Conservation (phyloP, 1,140 invertebrate genomes). For the Lepidurus packardi region DNA sequence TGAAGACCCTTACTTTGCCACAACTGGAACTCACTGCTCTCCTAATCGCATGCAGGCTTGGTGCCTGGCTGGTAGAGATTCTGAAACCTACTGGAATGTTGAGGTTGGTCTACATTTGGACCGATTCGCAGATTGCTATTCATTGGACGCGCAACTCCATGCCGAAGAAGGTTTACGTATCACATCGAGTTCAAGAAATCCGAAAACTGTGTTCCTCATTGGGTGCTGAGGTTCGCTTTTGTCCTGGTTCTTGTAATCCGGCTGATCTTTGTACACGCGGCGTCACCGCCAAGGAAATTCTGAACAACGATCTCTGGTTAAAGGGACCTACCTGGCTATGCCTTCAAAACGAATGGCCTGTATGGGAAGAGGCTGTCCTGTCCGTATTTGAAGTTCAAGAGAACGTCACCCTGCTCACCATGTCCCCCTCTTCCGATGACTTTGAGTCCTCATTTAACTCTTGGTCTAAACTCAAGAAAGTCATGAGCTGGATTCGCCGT, state of each 20-base stretch:
- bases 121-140: constrained; percentile 28
- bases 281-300: constrained; percentile 5
- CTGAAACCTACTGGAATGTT: background rate
- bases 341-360: background rate
- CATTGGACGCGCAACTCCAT: constrained; percentile 5
- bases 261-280: constrained; percentile 21
- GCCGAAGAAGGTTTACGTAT: constrained; percentile 13
- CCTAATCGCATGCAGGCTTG: constrained; percentile 11
- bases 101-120: background rate
- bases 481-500: constrained; percentile 15
- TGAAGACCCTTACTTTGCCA: constrained; percentile 25
- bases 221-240: background rate
- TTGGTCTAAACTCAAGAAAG: background rate
- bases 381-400: constrained; percentile 16
- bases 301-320: constrained; percentile 23
- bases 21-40: constrained; percentile 28
- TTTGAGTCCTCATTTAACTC: constrained; percentile 21
- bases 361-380: background rate
- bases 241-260: constrained; percentile 22
- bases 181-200: constrained; percentile 21
- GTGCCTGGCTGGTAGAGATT: background rate
- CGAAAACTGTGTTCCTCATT: background rate
- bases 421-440: background rate
- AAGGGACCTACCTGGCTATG: constrained; percentile 20
- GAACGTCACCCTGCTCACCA: too few relatives aligned